Conservation (phyloP, 2,113 vertebrate species). For the Strix uralensis region DNA sequence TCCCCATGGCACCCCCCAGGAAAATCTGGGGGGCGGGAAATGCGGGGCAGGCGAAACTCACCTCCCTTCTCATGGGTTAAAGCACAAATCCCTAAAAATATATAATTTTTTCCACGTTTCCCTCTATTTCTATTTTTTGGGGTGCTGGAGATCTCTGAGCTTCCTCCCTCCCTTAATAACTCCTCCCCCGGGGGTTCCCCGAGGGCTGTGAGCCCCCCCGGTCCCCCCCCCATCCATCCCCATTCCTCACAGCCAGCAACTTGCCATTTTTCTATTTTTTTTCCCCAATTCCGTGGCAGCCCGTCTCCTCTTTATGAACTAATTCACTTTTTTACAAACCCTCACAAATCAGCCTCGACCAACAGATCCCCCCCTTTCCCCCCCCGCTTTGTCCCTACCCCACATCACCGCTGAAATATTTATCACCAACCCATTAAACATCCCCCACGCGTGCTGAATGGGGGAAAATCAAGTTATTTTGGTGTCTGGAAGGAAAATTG, state of each 20-base stretch:
- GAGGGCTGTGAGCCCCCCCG: not conserved
- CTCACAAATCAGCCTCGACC: not conserved
- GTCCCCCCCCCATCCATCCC: accelerated
- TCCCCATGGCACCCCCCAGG: too few species aligned
- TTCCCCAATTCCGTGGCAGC: not conserved
- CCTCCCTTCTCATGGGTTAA: not conserved
- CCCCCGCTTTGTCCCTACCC: not conserved
- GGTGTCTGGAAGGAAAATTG: not conserved
- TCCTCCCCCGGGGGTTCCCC: not conserved
- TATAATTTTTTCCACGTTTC: accelerated
- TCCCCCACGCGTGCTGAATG: not conserved
- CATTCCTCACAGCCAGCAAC: not conserved
- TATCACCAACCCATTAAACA: not conserved
- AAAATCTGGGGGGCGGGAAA: too few species aligned
- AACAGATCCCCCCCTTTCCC: not conserved
- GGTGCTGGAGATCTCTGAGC: not conserved
- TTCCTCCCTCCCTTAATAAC: too few species aligned
- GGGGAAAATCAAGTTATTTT: not conserved
- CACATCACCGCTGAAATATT: not conserved
- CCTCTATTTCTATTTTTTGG: not conserved
- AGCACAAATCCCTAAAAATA: not conserved
- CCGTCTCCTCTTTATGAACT: not conserved
- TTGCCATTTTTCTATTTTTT: not conserved
- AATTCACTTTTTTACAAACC: not conserved
- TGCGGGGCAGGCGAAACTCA: not conserved